Conservation (phyloP, 2,113 vertebrate genomes). For the Rhagologus leucostigma region DNA sequence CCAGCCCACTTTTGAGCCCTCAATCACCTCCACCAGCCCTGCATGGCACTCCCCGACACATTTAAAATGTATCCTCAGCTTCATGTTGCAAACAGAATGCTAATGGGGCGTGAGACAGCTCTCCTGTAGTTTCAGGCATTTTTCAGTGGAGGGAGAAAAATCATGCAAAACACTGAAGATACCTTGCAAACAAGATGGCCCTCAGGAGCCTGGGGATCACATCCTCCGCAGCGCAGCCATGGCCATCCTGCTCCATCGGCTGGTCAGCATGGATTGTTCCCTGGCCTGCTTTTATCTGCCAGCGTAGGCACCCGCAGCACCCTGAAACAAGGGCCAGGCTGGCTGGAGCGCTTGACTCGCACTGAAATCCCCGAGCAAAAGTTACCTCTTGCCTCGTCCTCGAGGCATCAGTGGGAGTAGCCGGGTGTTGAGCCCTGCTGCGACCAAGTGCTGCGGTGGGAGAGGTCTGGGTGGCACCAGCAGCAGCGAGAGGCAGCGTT, state of each 20-base stretch:
- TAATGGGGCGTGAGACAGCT: background rate
- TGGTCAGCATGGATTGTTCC: background rate
- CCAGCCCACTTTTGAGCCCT: background rate
- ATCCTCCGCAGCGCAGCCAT: accelerated
- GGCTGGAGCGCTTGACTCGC: background rate
- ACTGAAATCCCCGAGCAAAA: background rate
- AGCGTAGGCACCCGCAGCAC: background rate
- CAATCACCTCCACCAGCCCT: background rate
- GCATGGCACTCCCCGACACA: background rate
- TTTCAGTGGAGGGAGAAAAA: background rate
- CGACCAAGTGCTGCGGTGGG: background rate
- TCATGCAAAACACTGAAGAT: background rate
- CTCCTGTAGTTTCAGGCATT: background rate
- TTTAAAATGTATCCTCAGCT: background rate
- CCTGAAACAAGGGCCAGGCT: background rate
- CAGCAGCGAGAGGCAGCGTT: background rate
- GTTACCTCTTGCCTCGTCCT: background rate
- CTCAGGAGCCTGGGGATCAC: background rate
- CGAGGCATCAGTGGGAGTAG: background rate
- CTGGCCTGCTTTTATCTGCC: background rate
- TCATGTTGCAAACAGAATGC: background rate
- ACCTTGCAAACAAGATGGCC: background rate
- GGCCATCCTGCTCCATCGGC: background rate
- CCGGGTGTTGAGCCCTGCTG: background rate
- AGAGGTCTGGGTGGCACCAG: background rate